Percentiles rank a stretch among this genome's conserved stretches.
Evolutionary conservation across 1,140 invertebrate genomes (phyloP).

Genomic region (Gryon sp.): DNA sequence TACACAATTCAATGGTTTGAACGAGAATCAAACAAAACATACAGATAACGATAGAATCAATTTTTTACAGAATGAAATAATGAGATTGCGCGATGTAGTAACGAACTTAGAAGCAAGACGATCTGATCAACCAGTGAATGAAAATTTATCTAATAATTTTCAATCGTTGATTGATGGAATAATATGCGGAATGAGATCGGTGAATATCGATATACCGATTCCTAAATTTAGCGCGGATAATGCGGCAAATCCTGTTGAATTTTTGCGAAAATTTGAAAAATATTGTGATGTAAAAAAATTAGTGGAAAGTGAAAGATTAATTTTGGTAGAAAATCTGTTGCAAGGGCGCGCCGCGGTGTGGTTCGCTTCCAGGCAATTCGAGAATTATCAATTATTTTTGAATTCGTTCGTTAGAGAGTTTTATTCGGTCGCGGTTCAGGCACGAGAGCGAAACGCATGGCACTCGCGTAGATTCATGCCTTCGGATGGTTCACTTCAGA

Average conservation of each 20-base stretch:
- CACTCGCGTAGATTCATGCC: background rate
- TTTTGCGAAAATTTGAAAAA: conserved; percentile 23
- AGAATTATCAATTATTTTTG: conserved; percentile 5
- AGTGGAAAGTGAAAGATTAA: background rate
- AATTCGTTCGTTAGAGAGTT: conserved; percentile 21
- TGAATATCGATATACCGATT: conserved; percentile 20
- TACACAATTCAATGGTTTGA: no score
- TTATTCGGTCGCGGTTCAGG: conserved; percentile 26
- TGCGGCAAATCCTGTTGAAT: conserved; percentile 25
- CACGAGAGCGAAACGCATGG: conserved; percentile 19
- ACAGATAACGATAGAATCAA: no score
- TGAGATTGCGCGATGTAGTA: background rate
- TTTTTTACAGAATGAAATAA: background rate
- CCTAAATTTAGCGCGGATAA: conserved; percentile 8
- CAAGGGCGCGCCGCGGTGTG: conserved; percentile 8
- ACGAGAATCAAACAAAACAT: no score
- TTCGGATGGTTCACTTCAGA: conserved; percentile 17
- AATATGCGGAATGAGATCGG: conserved; percentile 6
- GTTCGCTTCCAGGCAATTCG: conserved; percentile 7
- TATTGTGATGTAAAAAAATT: conserved; percentile 24
- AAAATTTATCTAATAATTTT: background rate
- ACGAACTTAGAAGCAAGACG: no score
- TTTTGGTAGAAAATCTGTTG: conserved; percentile 17
- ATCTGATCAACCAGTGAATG: no score
- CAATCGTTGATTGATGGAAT: background rate